Evolutionary conservation across 2,888 invertebrate species (phyloP).

Genomic region (Xanthia icteritia): DNA sequence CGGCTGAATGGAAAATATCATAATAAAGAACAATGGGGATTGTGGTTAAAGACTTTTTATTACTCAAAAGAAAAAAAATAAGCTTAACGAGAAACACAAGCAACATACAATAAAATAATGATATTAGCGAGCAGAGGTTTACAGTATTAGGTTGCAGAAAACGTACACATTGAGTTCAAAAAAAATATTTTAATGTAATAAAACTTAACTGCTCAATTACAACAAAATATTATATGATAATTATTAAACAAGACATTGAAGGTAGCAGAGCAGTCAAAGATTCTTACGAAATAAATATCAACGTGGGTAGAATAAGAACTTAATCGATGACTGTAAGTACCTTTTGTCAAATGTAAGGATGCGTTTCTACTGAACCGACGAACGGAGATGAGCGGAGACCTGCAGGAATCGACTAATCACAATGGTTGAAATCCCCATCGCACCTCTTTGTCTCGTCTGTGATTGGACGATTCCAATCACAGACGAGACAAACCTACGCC

Average conservation of each 20-base stretch:
- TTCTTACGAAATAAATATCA: neutral
- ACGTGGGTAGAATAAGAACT: neutral
- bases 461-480: too few relatives aligned
- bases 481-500: too few relatives aligned
- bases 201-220: neutral
- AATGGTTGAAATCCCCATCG: too few relatives aligned
- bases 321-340: too few relatives aligned
- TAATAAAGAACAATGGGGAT: neutral
- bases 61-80: neutral
- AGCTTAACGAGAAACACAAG: neutral
- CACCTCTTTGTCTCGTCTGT: too few relatives aligned
- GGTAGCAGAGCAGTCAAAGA: neutral
- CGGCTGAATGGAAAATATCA: neutral
- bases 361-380: too few relatives aligned
- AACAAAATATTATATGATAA: neutral
- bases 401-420: too few relatives aligned
- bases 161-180: neutral
- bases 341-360: neutral
- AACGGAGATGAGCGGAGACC: too few relatives aligned
- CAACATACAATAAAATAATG: neutral
- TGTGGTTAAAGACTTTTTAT: neutral
- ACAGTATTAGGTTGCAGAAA: too few relatives aligned
- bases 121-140: neutral
- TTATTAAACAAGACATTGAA: neutral
- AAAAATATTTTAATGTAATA: neutral